These are phyloP conservation scores for Sitophilus oryzae DNA, from an alignment of 1,140 invertebrate genomes.

Conservation along the genomic window DNA sequence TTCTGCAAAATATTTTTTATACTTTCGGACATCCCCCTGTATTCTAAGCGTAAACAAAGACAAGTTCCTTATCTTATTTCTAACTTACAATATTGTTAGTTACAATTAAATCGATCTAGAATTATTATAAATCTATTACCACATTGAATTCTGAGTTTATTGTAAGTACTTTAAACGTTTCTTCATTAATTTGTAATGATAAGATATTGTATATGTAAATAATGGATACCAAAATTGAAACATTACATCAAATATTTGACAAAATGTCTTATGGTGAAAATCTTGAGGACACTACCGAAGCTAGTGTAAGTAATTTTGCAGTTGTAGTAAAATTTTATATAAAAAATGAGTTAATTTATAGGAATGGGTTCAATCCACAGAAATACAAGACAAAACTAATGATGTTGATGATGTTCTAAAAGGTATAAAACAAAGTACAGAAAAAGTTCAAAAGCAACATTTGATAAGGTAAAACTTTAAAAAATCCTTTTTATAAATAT, in stretches of 20 bases:
- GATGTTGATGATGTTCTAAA: neutral
- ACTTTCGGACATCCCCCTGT: no score
- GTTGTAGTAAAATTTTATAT: no score
- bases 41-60: no score
- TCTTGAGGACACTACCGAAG: constrained; percentile 21
- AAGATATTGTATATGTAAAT: constrained; percentile 6
- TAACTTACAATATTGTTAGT: no score
- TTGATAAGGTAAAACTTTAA: constrained; percentile 4
- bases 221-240: constrained; percentile 8
- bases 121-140: no score
- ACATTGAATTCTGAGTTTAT: no score
- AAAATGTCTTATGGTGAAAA: constrained; percentile 31
- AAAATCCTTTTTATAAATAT: no score
- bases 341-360: no score
- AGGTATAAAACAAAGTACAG: constrained; percentile 8
- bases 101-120: no score
- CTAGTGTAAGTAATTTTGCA: constrained; percentile 28
- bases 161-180: no score
- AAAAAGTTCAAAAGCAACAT: constrained; percentile 8
- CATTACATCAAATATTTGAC: constrained; percentile 24
- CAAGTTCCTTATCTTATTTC: no score
- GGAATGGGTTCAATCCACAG: constrained; percentile 24
- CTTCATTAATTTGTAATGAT: constrained; percentile 2
- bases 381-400: neutral
- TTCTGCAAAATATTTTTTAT: no score